These are phyloP conservation scores for Volucella inflata DNA, from an alignment of 2,888 invertebrate species.

Conservation along the genomic window DNA sequence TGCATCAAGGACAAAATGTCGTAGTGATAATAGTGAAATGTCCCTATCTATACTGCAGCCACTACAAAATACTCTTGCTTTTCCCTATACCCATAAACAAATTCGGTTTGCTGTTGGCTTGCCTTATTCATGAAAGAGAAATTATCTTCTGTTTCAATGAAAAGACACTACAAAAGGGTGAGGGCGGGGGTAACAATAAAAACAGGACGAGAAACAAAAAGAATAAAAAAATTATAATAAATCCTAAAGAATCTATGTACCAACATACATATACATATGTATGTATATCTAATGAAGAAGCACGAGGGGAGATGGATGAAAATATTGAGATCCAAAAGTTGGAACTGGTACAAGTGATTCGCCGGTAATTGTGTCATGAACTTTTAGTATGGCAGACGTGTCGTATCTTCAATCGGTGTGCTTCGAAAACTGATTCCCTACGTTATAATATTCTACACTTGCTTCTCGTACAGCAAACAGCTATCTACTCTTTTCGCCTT, in stretches of 20 bases:
- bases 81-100: conserved; percentile 27
- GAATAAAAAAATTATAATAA: conserved; percentile 3
- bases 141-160: conserved; percentile 70
- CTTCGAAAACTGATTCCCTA: conserved; percentile 67
- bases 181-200: conserved; percentile 27
- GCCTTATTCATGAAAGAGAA: conserved; percentile 63
- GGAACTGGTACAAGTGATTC: conserved; percentile 74
- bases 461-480: conserved; percentile 43
- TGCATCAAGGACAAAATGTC: neutral
- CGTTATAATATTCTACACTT: conserved; percentile 59
- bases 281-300: conserved; percentile 32
- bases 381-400: conserved; percentile 80
- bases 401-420: conserved; percentile 81
- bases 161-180: conserved; percentile 2
- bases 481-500: conserved; percentile 30
- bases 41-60: neutral
- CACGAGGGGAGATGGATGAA: conserved; percentile 54
- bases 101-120: conserved; percentile 64
- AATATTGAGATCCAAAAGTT: conserved; percentile 72
- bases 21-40: neutral
- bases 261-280: too few relatives aligned
- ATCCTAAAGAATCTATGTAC: neutral
- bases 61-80: too few relatives aligned
- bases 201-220: conserved; percentile 30
- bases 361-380: conserved; percentile 80